These are phyloP conservation scores for Eumerus sabulonum DNA, from an alignment of 2,888 invertebrate species.

Conservation along the genomic window DNA sequence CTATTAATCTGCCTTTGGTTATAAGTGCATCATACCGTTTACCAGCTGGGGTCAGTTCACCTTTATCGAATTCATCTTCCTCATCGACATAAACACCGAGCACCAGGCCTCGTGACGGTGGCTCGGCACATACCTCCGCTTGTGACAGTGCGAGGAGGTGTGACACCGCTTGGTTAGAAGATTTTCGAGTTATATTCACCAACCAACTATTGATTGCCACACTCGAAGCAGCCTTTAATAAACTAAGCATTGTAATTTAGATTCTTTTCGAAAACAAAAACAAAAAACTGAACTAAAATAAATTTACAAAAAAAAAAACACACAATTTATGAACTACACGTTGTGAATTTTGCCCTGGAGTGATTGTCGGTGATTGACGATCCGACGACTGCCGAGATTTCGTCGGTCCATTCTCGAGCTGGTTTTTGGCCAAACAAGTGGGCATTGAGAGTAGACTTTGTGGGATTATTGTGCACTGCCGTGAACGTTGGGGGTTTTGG, in stretches of 20 bases:
- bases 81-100: slow-evolving; percentile 84
- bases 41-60: slow-evolving; percentile 83
- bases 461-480: too few species aligned
- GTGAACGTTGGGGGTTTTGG: too few species aligned
- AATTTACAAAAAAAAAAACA: too few species aligned
- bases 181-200: slow-evolving; percentile 43
- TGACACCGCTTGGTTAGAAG: slow-evolving; percentile 74
- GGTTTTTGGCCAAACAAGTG: too few species aligned
- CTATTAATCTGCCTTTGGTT: slow-evolving; percentile 80
- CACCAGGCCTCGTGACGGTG: slow-evolving; percentile 80
- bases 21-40: slow-evolving; percentile 81
- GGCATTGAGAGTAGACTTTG: too few species aligned
- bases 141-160: slow-evolving; percentile 74
- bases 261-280: too few species aligned
- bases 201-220: not conserved
- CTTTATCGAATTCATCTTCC: slow-evolving; percentile 80
- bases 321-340: too few species aligned
- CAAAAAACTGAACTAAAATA: too few species aligned
- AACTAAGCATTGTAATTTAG: not conserved
- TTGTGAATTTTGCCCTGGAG: too few species aligned
- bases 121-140: slow-evolving; percentile 76
- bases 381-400: too few species aligned
- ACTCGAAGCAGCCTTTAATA: not conserved
- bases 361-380: too few species aligned
- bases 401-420: too few species aligned